Evolutionary conservation across 2,888 invertebrate species (phyloP), one percentile per base, ranked within the genome.

Genomic region (Orchestes rusci): DNA sequence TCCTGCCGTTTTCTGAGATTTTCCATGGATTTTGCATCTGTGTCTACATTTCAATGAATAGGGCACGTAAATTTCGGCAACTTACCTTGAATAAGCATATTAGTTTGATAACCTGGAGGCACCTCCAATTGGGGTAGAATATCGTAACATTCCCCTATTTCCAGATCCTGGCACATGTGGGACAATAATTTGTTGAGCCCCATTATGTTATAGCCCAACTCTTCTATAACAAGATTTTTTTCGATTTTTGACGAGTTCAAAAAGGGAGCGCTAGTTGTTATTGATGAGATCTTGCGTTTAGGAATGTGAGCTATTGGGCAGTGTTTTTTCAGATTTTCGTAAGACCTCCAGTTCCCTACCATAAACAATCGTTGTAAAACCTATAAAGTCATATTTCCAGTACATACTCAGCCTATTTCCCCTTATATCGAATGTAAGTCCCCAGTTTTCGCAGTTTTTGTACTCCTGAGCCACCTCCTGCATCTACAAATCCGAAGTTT

Each of bases 381-480:
- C n/a, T n/a, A n/a, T n/a, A n/a, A n/a, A n/a, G n/a, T n/a, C n/a
- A n/a, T n/a, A n/a, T n/a, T n/a, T n/a, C n/a, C n/a, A n/a, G n/a
- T n/a, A 53, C 53, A 55, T 54, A 62, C 62, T 54, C 32, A 54
- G 37, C 48, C 63, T 49, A 49, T 56, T 55, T 3, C 45, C 38
- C 40, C 45, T 39, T 19, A 56, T 43, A 30, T 44, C 45, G 50
- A 47, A 50, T 45, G 17, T 48, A 74, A 73, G 50, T 75, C 73
- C 35, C 46, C 74, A 73, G 50, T 76, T 73, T 29, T 73, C 72
- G 59, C 84, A 86, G 61, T 79, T 81, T 59, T 79, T 75, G 64
- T 86, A 87, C 54, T 82, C 80, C 61, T 84, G 70, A 16, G 79
- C 81, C 17, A 84, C 69, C 71, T 85, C 83, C 53, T 79, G 76